A percentile compares a stretch with the other conserved stretches of the same genome.
phyloP scores from a whole-genome alignment of 2,888 invertebrate species.

The Lithosia quadra region DNA sequence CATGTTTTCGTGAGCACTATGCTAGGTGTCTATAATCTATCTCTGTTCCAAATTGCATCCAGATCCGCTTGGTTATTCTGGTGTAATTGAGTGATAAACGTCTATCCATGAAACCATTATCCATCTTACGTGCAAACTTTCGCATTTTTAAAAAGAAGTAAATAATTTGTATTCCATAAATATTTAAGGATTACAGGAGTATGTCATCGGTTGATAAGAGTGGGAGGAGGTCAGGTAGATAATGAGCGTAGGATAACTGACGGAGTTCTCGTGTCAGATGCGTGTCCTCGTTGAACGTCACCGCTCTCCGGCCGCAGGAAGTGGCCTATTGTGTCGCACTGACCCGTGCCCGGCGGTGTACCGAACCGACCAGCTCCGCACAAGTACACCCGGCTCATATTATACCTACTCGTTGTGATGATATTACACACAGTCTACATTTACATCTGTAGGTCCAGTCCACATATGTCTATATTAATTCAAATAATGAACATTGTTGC shows the following conservation, averaged over 20 bases:
- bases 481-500: neutral
- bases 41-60: neutral
- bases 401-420: conserved; percentile 36
- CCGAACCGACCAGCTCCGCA: conserved; percentile 21
- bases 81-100: neutral
- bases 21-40: neutral
- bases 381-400: conserved; percentile 17
- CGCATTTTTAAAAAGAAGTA: neutral
- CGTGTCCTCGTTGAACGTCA: conserved; percentile 73
- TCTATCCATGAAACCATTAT: neutral
- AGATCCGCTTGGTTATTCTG: neutral
- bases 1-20: too few species aligned
- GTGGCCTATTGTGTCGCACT: conserved; percentile 78
- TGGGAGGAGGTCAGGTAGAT: conserved; percentile 29
- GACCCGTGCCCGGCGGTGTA: conserved; percentile 69
- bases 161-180: neutral
- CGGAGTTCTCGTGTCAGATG: conserved; percentile 68
- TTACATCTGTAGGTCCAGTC: conserved; percentile 25
- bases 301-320: conserved; percentile 74
- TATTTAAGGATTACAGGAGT: conserved; percentile 1
- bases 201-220: conserved; percentile 34
- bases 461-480: conserved; percentile 26
- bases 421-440: conserved; percentile 33
- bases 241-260: conserved; percentile 61
- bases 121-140: too few species aligned